phyloP scores from a whole-genome alignment of 2,113 vertebrate species.

The Zosterops hypoxanthus region DNA sequence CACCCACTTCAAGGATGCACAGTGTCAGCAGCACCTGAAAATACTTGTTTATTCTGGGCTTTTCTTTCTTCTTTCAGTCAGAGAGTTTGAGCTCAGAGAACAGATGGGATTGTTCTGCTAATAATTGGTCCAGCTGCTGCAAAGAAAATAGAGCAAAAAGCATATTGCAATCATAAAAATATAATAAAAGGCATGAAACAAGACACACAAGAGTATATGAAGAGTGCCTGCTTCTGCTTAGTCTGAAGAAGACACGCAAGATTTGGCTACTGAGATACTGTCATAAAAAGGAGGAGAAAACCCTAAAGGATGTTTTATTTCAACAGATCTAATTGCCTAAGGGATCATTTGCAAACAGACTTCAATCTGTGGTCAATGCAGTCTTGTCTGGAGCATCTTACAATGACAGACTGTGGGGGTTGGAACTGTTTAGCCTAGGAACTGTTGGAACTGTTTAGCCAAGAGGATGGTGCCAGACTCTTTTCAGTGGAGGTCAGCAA shows the following conservation, averaged over 20 bases:
- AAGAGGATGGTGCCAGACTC: neutral
- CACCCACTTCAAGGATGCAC: neutral
- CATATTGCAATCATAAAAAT: slow-evolving; percentile 43
- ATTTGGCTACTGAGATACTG: neutral
- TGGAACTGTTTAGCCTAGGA: neutral
- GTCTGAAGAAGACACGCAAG: neutral
- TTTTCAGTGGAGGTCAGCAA: neutral
- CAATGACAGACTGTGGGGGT: neutral
- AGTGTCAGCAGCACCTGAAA: neutral
- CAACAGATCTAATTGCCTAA: neutral
- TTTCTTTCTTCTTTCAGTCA: slow-evolving; percentile 49
- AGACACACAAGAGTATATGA: slow-evolving; percentile 17
- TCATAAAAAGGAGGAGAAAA: neutral
- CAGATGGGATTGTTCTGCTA: slow-evolving; percentile 78
- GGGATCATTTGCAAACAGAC: neutral
- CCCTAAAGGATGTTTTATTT: neutral
- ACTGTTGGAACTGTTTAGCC: neutral
- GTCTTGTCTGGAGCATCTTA: neutral
- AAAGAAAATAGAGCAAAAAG: slow-evolving; percentile 41
- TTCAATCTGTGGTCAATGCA: neutral
- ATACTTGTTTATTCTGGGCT: neutral
- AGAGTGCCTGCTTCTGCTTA: slow-evolving; percentile 1
- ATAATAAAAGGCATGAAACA: slow-evolving; percentile 30
- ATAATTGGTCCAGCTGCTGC: slow-evolving; percentile 82
- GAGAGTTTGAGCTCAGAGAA: slow-evolving; percentile 68